Evolutionary conservation across 2,888 invertebrate genomes (phyloP).

Genomic region (Eugnorisma glareosa): DNA sequence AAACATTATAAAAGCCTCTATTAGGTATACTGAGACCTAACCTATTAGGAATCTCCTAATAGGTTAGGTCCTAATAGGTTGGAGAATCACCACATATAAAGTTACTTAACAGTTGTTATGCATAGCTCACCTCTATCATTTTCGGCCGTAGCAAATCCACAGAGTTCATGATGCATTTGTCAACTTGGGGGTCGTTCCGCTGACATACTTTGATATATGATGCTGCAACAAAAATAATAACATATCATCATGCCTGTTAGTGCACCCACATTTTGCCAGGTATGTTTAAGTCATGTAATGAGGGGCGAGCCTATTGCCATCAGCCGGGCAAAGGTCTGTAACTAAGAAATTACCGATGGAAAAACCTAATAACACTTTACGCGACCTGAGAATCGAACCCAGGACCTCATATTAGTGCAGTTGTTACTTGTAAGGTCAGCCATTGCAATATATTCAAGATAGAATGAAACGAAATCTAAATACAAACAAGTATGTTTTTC

Average conservation of each 20-base stretch:
- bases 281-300: not conserved
- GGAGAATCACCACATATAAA: too few species aligned
- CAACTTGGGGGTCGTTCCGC: constrained; percentile 91
- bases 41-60: too few species aligned
- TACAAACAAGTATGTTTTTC: not conserved
- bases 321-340: not conserved
- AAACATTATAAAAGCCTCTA: not conserved
- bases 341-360: too few species aligned
- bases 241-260: not conserved
- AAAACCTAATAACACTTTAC: not conserved
- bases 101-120: too few species aligned
- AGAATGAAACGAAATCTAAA: constrained; percentile 11
- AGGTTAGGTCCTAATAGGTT: too few species aligned
- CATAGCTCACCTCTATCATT: constrained; percentile 85
- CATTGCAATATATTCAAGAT: not conserved
- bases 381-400: not conserved
- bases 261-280: not conserved
- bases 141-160: constrained; percentile 91
- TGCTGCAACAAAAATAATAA: constrained; percentile 85
- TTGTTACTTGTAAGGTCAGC: not conserved
- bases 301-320: not conserved
- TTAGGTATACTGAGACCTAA: too few species aligned
- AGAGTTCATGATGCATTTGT: constrained; percentile 91
- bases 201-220: constrained; percentile 92
- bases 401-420: not conserved